Conservation (phyloP, 2,113 vertebrate species). For the Orcinus orca region DNA sequence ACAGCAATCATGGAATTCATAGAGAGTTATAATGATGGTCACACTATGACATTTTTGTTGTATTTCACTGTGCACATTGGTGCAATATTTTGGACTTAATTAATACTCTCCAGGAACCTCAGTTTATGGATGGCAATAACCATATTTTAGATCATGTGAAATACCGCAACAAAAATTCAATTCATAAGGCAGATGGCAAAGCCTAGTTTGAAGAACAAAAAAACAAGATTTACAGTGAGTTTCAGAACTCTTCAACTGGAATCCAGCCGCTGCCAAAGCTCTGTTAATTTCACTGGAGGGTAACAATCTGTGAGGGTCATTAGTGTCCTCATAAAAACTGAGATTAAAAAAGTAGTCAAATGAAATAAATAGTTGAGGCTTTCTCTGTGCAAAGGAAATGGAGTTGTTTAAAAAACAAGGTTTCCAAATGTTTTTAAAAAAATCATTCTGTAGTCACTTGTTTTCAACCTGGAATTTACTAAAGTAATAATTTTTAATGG, state of each 20-base stretch:
- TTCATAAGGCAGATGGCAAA: slow-evolving; percentile 82
- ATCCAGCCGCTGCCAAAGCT: slow-evolving; percentile 74
- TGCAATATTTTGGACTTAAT: slow-evolving; percentile 85
- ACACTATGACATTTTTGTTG: slow-evolving; percentile 46
- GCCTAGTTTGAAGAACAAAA: slow-evolving; percentile 76
- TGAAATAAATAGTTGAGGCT: slow-evolving; percentile 58
- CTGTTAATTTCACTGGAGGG: slow-evolving; percentile 74
- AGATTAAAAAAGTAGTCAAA: slow-evolving; percentile 72
- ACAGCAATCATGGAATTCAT: slow-evolving; percentile 67
- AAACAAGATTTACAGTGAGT: slow-evolving; percentile 82
- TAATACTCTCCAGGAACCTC: slow-evolving; percentile 83
- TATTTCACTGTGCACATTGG: slow-evolving; percentile 76
- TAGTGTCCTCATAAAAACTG: slow-evolving; percentile 74
- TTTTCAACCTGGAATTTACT: slow-evolving; percentile 56
- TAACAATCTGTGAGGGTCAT: slow-evolving; percentile 73
- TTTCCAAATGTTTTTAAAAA: slow-evolving; percentile 12
- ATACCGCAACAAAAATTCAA: slow-evolving; percentile 80
- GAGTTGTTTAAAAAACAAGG: slow-evolving; percentile 41
- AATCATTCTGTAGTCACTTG: slow-evolving; percentile 13
- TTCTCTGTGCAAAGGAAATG: slow-evolving; percentile 48
- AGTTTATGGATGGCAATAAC: slow-evolving; percentile 82
- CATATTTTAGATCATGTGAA: slow-evolving; percentile 84
- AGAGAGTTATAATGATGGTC: slow-evolving; percentile 65
- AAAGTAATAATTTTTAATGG: slow-evolving; percentile 42
- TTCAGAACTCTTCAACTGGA: slow-evolving; percentile 77